A percentile compares a stretch with the other conserved stretches of the same genome.
phyloP scores from a whole-genome alignment of 2,888 invertebrate species.

The Lacanobia oleracea region DNA sequence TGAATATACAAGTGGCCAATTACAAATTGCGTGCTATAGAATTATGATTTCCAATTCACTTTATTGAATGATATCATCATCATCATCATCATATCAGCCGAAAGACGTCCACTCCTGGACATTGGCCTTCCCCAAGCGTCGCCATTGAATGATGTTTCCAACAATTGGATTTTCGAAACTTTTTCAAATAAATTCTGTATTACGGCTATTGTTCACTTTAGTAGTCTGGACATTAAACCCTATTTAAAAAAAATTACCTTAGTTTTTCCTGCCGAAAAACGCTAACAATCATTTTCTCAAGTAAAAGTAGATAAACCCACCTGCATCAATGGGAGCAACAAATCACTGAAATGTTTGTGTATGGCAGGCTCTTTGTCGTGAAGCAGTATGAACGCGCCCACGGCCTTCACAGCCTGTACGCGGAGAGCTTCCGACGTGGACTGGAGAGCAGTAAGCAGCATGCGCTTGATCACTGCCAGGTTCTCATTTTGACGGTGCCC shows the following conservation, averaged over 20 bases:
- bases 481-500: conserved; percentile 98
- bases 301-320: conserved; percentile 76
- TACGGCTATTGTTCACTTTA: background rate
- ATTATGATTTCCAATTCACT: conserved; percentile 32
- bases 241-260: too few relatives aligned
- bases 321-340: conserved; percentile 95
- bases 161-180: background rate
- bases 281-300: too few relatives aligned
- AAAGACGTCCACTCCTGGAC: too few relatives aligned
- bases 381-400: conserved; percentile 96
- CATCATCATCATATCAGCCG: too few relatives aligned
- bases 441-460: conserved; percentile 96
- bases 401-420: conserved; percentile 95
- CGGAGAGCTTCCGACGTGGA: conserved; percentile 94
- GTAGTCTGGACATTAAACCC: background rate
- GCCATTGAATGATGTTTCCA: background rate
- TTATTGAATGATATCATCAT: too few relatives aligned
- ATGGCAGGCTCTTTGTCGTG: conserved; percentile 98
- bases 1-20: conserved; percentile 52
- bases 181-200: background rate
- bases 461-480: conserved; percentile 98
- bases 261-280: too few relatives aligned
- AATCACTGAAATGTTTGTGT: conserved; percentile 96
- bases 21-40: conserved; percentile 34
- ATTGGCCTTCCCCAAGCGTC: too few relatives aligned